A percentile compares a stretch with the other conserved stretches of the same genome.
These are phyloP conservation scores for Callorhinus ursinus DNA, from an alignment of 2,113 vertebrate genomes.

Conservation along the genomic window DNA sequence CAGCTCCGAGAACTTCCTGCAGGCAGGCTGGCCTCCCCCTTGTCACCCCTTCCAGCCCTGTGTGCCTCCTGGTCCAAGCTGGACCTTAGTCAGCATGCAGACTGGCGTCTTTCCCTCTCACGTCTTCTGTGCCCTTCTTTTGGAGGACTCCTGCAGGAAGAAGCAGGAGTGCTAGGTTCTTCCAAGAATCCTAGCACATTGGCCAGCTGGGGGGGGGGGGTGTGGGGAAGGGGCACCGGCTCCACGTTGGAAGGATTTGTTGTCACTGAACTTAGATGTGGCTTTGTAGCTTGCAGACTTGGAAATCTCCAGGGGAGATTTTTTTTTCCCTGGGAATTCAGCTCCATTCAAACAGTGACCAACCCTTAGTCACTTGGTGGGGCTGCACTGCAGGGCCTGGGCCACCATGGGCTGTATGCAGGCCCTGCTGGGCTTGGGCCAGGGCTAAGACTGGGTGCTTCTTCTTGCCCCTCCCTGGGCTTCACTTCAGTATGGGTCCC, in stretches of 20 bases:
- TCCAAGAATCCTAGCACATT: background rate
- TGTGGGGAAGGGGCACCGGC: background rate
- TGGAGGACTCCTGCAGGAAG: background rate
- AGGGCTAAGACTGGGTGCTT: background rate
- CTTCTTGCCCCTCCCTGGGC: background rate
- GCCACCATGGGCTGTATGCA: background rate
- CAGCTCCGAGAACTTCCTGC: too few relatives aligned
- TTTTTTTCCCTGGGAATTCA: background rate
- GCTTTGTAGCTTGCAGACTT: background rate
- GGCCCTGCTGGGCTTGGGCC: background rate
- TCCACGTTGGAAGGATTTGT: background rate
- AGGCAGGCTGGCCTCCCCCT: background rate
- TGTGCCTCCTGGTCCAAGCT: background rate
- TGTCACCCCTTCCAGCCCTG: background rate
- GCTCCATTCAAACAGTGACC: background rate
- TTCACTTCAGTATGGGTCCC: background rate
- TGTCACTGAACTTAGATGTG: background rate
- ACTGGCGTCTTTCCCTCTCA: accelerated
- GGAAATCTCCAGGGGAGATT: background rate
- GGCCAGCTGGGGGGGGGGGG: background rate
- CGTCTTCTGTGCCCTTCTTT: background rate
- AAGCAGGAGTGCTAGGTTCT: background rate
- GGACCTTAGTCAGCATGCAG: background rate
- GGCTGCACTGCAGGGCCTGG: background rate
- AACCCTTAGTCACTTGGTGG: background rate